Percentiles rank a stretch among this genome's conserved stretches.
Conservation (phyloP, 2,113 vertebrate species). For the Zosterops borbonicus region DNA sequence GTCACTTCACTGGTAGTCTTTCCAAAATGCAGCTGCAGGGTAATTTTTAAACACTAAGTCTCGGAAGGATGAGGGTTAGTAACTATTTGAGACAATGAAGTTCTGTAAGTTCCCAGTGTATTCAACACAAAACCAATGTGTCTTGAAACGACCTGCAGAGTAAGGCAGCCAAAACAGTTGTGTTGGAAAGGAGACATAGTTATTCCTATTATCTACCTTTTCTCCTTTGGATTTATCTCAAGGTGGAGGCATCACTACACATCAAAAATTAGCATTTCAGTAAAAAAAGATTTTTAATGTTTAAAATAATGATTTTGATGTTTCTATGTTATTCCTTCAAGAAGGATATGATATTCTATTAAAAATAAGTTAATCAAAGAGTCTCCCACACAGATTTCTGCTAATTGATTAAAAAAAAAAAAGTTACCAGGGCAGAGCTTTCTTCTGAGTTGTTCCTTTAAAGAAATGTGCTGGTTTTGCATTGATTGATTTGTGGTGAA, state of each 20-base stretch:
- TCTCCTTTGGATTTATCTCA: neutral
- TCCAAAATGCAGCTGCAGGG: neutral
- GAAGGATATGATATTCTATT: neutral
- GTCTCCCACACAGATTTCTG: neutral
- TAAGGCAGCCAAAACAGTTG: neutral
- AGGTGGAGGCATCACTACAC: neutral
- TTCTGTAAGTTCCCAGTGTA: neutral
- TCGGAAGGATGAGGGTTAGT: neutral
- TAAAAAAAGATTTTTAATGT: neutral
- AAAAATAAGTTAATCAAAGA: neutral
- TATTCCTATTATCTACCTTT: neutral
- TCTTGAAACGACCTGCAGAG: neutral
- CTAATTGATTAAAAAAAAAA: neutral
- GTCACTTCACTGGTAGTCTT: neutral
- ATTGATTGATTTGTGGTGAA: neutral
- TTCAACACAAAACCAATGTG: neutral
- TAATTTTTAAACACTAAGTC: neutral
- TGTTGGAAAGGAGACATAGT: neutral
- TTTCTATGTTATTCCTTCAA: neutral
- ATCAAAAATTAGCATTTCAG: neutral
- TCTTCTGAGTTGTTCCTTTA: neutral
- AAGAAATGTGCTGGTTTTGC: neutral
- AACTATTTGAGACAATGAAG: accelerated
- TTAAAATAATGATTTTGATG: neutral
- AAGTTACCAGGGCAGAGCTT: neutral